phyloP scores from a whole-genome alignment of 2,888 invertebrate species.

The Ashinkailepas kermadecensis region DNA sequence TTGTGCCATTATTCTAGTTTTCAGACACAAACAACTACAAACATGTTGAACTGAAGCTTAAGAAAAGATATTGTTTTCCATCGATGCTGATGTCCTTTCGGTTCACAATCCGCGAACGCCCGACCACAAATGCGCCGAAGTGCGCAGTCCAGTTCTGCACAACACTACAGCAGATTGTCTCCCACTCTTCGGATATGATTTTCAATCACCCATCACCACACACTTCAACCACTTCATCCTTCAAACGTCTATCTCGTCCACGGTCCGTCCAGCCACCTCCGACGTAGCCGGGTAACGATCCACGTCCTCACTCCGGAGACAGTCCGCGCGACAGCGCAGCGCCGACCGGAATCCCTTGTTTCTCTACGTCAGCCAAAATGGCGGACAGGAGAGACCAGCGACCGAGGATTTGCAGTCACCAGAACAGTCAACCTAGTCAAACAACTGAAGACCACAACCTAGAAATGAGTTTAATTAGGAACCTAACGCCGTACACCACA shows the following conservation, averaged over 20 bases:
- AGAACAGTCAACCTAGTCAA: not conserved
- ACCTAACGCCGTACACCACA: not conserved
- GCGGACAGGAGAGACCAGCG: not conserved
- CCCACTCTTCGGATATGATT: too few species aligned
- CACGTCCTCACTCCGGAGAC: constrained; percentile 6
- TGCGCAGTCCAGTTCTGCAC: too few species aligned
- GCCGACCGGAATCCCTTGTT: constrained; percentile 14
- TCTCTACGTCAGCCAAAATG: constrained; percentile 22
- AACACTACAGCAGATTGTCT: too few species aligned
- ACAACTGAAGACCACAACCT: not conserved
- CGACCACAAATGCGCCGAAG: too few species aligned
- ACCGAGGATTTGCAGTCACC: not conserved
- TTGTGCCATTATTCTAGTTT: constrained; percentile 48
- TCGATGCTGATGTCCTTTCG: too few species aligned
- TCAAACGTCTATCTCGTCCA: not conserved
- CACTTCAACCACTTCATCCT: not conserved
- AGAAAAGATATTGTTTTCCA: too few species aligned
- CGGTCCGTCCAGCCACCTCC: not conserved
- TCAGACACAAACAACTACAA: not conserved
- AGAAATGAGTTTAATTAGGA: not conserved
- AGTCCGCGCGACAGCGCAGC: not conserved
- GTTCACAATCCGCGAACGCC: too few species aligned
- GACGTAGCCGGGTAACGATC: constrained; percentile 10
- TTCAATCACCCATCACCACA: not conserved
- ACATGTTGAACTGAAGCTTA: too few species aligned